These are phyloP conservation scores for Sialia sialis DNA, from an alignment of 2,113 vertebrate genomes.

Conservation along the genomic window DNA sequence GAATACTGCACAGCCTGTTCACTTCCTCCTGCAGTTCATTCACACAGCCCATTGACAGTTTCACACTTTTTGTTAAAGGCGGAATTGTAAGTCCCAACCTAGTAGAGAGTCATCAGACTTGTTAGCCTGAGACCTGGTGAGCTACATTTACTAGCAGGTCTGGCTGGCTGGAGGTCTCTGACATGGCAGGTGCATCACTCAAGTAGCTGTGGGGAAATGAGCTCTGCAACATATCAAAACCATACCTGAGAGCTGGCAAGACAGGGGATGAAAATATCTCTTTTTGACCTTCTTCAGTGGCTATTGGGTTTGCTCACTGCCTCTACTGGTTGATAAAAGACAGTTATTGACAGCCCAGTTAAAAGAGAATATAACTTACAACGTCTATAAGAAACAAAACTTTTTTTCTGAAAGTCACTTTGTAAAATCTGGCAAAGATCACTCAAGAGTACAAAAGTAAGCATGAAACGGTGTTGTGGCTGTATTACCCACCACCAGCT, in stretches of 20 bases:
- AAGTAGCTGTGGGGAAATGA: not conserved
- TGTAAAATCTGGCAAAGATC: not conserved
- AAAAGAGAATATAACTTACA: not conserved
- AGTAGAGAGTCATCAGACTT: not conserved
- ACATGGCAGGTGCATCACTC: not conserved
- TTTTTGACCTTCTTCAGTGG: not conserved
- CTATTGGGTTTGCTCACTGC: not conserved
- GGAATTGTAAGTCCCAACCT: not conserved
- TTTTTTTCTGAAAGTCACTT: not conserved
- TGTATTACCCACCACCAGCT: not conserved
- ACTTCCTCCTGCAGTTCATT: not conserved
- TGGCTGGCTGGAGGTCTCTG: not conserved
- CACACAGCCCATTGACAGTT: not conserved
- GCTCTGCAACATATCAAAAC: rapidly evolving
- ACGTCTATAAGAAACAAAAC: not conserved
- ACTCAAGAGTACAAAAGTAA: not conserved
- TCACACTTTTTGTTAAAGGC: not conserved
- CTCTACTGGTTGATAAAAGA: not conserved
- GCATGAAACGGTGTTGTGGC: not conserved
- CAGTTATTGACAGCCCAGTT: not conserved
- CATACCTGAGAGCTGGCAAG: not conserved
- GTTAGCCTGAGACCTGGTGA: not conserved
- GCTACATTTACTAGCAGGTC: not conserved
- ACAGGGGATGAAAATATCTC: not conserved
- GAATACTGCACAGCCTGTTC: not conserved